Percentiles rank a stretch among this genome's conserved stretches.
phyloP scores from a whole-genome alignment of 2,888 invertebrate genomes.

The Diploptera punctata region DNA sequence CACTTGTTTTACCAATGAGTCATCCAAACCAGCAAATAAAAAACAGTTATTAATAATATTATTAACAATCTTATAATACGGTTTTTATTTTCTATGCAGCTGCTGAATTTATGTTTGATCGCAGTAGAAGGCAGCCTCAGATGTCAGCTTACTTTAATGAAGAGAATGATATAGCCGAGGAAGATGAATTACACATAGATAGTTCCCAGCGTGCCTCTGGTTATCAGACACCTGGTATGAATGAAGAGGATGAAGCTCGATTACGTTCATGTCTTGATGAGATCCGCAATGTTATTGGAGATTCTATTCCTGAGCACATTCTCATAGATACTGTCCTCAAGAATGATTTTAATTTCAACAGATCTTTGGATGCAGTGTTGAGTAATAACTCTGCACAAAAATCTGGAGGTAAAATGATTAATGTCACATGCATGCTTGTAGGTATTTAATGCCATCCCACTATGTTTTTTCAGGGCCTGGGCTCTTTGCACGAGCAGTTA shows the following conservation, averaged over 20 bases:
- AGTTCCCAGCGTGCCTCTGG: constrained; percentile 37
- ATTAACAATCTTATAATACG: no score
- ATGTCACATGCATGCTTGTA: no score
- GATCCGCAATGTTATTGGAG: constrained; percentile 80
- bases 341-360: constrained; percentile 73
- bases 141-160: constrained; percentile 74
- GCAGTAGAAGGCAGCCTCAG: constrained; percentile 59
- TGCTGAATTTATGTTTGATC: constrained; percentile 84
- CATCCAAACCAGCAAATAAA: no score
- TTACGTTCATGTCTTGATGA: constrained; percentile 85
- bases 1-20: no score
- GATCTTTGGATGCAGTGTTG: constrained; percentile 76
- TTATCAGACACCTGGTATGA: constrained; percentile 60
- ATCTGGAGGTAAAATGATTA: constrained; percentile 2
- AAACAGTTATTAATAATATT: no score
- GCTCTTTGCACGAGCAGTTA: no score
- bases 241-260: constrained; percentile 73
- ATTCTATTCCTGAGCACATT: constrained; percentile 73
- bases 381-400: constrained; percentile 53
- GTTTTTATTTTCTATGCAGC: no score
- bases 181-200: constrained; percentile 54
- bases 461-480: no score
- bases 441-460: no score
- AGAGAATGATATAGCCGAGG: constrained; percentile 72
- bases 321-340: constrained; percentile 75